Evolutionary conservation across 1,140 invertebrate genomes (phyloP).

Genomic region (Chymomyza costata): DNA sequence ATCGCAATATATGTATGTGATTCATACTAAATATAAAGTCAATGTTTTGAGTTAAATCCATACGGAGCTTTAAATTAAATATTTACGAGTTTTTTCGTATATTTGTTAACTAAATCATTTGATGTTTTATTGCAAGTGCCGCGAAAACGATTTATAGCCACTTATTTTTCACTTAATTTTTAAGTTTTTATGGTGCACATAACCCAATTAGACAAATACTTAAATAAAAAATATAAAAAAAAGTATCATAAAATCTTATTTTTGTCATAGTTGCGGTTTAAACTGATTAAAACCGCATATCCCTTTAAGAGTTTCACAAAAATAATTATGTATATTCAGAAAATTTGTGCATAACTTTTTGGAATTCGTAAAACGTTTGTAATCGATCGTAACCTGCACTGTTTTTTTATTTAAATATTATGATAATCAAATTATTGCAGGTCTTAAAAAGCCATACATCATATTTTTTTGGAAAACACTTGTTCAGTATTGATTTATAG

Average conservation of each 20-base stretch:
- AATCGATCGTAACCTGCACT: too few species aligned
- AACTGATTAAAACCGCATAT: constrained; percentile 12
- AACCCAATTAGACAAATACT: constrained; percentile 4
- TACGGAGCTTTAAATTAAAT: constrained; percentile 17
- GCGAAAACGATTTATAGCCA: constrained; percentile 17
- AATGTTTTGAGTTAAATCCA: constrained; percentile 42
- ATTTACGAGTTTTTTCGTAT: constrained; percentile 11
- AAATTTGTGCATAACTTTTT: too few species aligned
- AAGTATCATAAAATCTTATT: constrained; percentile 1
- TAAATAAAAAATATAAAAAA: too few species aligned
- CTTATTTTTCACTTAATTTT: constrained; percentile 10
- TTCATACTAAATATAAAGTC: constrained; percentile 65
- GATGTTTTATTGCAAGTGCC: constrained; percentile 9
- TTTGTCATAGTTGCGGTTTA: background rate
- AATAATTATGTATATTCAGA: too few species aligned
- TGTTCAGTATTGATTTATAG: too few species aligned
- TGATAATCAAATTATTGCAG: too few species aligned
- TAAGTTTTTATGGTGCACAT: constrained; percentile 5
- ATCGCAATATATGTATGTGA: constrained; percentile 43
- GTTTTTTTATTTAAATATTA: too few species aligned
- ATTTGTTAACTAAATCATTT: constrained; percentile 20
- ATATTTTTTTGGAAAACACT: too few species aligned
- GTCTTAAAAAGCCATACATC: too few species aligned
- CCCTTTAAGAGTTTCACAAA: too few species aligned
- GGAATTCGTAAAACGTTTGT: constrained; percentile 9